Evolutionary conservation across 2,888 invertebrate species (phyloP), one percentile per base, ranked within the genome.

Genomic region (Syrista parreyssii): DNA sequence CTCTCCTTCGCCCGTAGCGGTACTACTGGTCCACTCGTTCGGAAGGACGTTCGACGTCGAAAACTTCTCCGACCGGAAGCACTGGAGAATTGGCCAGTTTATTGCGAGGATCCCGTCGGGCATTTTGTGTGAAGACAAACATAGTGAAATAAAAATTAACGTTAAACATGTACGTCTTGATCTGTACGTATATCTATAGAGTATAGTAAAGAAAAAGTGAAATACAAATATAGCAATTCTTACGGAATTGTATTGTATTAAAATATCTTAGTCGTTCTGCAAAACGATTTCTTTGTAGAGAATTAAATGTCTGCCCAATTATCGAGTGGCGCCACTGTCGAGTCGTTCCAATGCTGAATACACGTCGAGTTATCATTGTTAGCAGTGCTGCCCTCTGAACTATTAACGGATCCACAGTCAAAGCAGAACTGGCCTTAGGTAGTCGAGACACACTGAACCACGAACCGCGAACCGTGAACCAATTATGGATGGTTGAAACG

Each of bases 391-490:
- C 78, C 75, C 80, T 80, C 76, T 78, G 73, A 80, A 81, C 82
- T 81, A 83, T 84, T 80, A 85, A 81, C 83, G 83, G 82, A 78
- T 80, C 80, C 79, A 74, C 80, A 83, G 79, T 85, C 85, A 85
- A 85, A 85, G 84, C 83, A 76, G 35, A 68, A 80, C 31, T 23
- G 9, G 55, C 55, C 55, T 55, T 23, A 55, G 55, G 9, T 55
- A 55, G 15, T 15, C 55, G 23, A 55, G 23, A 55, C 23, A 55
- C 9, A 55, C 55, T 23, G 55, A 55, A 55, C 23, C 55, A 55
- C 55, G 55, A 55, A 55, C 34, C 34, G 34, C 3, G 33, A 33
- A 33, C 15, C 40, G 6, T 55, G 55, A 55, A 55, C 55, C 55
- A 55, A 55, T 55, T 55, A 55, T 23, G 23, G 9, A 55, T 15